These are phyloP conservation scores for Podiceps cristatus DNA, from an alignment of 2,113 vertebrate genomes.

Conservation along the genomic window DNA sequence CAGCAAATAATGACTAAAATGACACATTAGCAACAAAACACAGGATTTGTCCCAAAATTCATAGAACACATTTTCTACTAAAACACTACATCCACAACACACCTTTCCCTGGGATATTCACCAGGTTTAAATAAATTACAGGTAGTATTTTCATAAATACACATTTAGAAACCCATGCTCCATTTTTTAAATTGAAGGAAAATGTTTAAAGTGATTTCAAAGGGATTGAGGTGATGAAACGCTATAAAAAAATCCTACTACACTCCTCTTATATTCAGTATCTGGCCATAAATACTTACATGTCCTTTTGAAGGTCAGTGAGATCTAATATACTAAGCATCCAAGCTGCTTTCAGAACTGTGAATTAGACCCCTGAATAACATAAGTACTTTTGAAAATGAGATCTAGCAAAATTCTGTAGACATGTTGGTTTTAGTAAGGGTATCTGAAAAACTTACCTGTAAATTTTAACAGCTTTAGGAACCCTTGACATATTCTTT, in stretches of 20 bases:
- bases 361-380: conserved; percentile 29
- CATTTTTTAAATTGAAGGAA: conserved; percentile 48
- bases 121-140: conserved; percentile 38
- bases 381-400: conserved; percentile 24
- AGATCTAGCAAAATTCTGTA: not conserved
- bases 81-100: not conserved
- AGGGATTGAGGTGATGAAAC: not conserved
- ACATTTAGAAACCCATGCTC: not conserved
- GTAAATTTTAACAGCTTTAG: not conserved
- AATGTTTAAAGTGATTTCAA: conserved; percentile 52
- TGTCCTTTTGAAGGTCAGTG: conserved; percentile 49
- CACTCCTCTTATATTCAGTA: not conserved
- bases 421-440: not conserved
- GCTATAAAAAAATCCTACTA: not conserved
- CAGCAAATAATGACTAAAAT: conserved; percentile 31
- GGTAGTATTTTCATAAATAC: conserved; percentile 33
- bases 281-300: conserved; percentile 23
- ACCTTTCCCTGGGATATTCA: not conserved
- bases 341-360: conserved; percentile 28
- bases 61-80: not conserved
- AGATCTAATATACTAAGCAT: conserved; percentile 37
- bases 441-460: not conserved
- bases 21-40: not conserved
- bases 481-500: not conserved
- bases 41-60: not conserved